Conservation (phyloP, 2,888 invertebrate species). For the Clostera curtula region DNA sequence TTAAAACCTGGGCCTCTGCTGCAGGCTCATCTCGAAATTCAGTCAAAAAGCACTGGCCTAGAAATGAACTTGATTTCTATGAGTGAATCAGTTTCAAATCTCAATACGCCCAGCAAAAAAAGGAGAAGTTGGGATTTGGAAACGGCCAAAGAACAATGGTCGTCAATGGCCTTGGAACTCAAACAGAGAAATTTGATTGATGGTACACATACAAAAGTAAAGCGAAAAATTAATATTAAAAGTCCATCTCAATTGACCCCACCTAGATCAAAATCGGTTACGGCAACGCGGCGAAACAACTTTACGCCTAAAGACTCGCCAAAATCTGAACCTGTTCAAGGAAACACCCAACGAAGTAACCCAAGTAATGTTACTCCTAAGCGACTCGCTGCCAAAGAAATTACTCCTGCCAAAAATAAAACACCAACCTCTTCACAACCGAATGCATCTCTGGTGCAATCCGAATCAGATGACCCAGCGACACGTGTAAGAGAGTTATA, state of each 20-base stretch:
- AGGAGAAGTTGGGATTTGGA: conserved; percentile 66
- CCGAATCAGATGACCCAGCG: conserved; percentile 51
- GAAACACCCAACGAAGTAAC: conserved; percentile 26
- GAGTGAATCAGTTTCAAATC: conserved; percentile 62
- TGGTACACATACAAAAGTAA: conserved; percentile 11
- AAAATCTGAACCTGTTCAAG: conserved; percentile 39
- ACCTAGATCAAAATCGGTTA: conserved; percentile 28
- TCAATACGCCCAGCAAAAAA: conserved; percentile 44
- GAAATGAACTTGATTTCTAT: conserved; percentile 67
- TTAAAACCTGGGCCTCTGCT: conserved; percentile 85
- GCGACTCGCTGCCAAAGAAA: conserved; percentile 24
- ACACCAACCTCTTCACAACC: conserved; percentile 6
- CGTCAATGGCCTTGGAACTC: conserved; percentile 62
- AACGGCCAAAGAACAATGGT: conserved; percentile 67
- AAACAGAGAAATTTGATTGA: conserved; percentile 30
- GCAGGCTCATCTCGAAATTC: conserved; percentile 76
- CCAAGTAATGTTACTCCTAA: conserved; percentile 28
- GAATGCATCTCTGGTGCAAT: too few species aligned
- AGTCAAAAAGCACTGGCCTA: conserved; percentile 58
- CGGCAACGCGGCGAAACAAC: conserved; percentile 19
- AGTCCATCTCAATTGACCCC: conserved; percentile 21
- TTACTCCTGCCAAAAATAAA: conserved; percentile 12
- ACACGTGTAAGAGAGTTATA: conserved; percentile 54
- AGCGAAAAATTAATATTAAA: conserved; percentile 18
- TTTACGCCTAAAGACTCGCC: conserved; percentile 24